Base-by-base conservation (phyloP, 2,797 vertebrate genomes). In the Eidolon dupreanum region DNA sequence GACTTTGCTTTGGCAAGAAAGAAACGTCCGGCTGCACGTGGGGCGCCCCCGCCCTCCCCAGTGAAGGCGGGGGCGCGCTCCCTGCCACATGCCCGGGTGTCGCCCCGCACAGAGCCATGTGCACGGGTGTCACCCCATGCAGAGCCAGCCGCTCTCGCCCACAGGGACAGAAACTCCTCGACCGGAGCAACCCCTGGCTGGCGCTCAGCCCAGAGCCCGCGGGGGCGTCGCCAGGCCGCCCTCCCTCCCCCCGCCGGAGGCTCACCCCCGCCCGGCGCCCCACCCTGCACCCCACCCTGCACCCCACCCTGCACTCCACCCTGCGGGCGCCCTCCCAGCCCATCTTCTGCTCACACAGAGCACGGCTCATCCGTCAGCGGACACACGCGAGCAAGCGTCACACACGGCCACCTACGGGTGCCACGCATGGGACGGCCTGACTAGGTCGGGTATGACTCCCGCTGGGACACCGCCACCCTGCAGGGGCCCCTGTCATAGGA, bases 71-170 rank as follows among this genome's bases (percentile, higher is more conserved):
- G 77, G 28, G 13, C 43, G 19, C 13, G 0, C 16, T 61, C 43
- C 28, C 0, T 7, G 5, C 19, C 16, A 3, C 0, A 1, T 9
- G 43, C 43, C 2, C n/a, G n/a, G n/a, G n/a, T n/a, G n/a, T n/a
- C n/a, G n/a, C n/a, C n/a, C n/a, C n/a, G n/a, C n/a, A n/a, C n/a
- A n/a, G n/a, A n/a, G n/a, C n/a, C n/a, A n/a, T 8, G 43, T 43
- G 1, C 3, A 88, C 28, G 43, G 8, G 33, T 1, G 38, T 1
- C 55, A 74, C 20, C 3, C 13, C 46, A 24, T 15, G 20, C 13
- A 38, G 5, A 73, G 41, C n/a, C 38, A 8, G 1, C 16, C 3
- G 17, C 41, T 73, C 46, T 63, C 17, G 19, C 15, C 43, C n/a
- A 7, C 7, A 10, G 2, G 9, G 38, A 61, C 66, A 93, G 74